phyloP scores from a whole-genome alignment of 2,113 vertebrate species.

The Puntigrus tetrazona region DNA sequence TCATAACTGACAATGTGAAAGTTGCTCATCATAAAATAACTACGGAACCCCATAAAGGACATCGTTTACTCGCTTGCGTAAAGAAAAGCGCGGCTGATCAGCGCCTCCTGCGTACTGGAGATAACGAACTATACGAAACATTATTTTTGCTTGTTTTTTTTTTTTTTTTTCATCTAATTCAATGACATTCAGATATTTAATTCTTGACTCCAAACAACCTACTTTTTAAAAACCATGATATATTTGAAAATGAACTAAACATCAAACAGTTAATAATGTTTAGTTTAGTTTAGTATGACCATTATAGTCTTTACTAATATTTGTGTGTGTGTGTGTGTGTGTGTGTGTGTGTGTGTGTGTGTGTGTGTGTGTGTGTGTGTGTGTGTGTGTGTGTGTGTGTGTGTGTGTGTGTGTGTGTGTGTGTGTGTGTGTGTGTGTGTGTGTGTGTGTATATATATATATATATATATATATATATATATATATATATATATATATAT shows the following conservation, averaged over 20 bases:
- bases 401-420: no score
- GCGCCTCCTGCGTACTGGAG: slow-evolving; percentile 15
- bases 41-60: slow-evolving; percentile 61
- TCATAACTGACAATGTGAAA: background rate
- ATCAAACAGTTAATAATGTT: background rate
- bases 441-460: no score
- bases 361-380: no score
- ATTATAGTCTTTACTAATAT: no score
- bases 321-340: no score
- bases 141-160: no score
- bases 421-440: no score
- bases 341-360: no score
- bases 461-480: no score
- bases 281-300: background rate
- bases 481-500: no score
- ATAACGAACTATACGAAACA: no score
- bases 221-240: background rate
- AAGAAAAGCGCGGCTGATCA: background rate
- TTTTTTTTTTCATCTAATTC: background rate
- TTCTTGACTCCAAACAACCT: background rate
- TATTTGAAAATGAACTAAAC: background rate
- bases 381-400: no score
- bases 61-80: background rate
- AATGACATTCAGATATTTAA: background rate
- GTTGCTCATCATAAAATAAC: background rate